Conservation (phyloP, 2,888 invertebrate species). For the Buathra laborator region DNA sequence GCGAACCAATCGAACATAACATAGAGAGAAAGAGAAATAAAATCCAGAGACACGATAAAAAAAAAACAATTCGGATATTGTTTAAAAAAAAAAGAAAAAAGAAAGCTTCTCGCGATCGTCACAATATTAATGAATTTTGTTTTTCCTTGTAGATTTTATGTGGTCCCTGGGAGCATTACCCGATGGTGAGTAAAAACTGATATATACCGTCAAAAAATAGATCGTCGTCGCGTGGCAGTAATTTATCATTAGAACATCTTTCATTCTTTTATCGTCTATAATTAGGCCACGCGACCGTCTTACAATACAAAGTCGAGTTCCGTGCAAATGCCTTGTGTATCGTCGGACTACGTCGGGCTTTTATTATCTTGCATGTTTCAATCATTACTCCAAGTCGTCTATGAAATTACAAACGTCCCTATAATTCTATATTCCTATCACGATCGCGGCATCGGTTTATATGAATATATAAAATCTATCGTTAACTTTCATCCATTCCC, state of each 20-base stretch:
- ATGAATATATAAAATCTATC: background rate
- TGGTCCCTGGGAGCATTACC: slow-evolving; percentile 99
- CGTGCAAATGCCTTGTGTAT: no score
- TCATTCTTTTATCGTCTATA: background rate
- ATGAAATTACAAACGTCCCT: background rate
- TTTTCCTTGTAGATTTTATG: slow-evolving; percentile 97
- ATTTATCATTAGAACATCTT: background rate
- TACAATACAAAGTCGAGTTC: no score
- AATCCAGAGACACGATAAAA: slow-evolving; percentile 56
- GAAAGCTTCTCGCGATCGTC: slow-evolving; percentile 32
- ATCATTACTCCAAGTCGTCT: background rate
- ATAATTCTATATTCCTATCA: background rate
- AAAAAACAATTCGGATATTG: slow-evolving; percentile 66
- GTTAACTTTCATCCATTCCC: no score
- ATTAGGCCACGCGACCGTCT: background rate
- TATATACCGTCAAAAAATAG: slow-evolving; percentile 17
- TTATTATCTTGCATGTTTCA: background rate
- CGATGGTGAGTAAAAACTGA: slow-evolving; percentile 92
- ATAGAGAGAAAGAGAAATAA: slow-evolving; percentile 46
- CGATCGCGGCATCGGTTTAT: background rate
- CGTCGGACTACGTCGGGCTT: background rate
- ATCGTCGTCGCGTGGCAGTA: slow-evolving; percentile 9
- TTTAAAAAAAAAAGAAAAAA: slow-evolving; percentile 31
- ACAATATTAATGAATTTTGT: slow-evolving; percentile 81
- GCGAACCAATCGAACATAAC: slow-evolving; percentile 46